Conservation (phyloP, 1,140 invertebrate species). For the Bemisia tabaci region DNA sequence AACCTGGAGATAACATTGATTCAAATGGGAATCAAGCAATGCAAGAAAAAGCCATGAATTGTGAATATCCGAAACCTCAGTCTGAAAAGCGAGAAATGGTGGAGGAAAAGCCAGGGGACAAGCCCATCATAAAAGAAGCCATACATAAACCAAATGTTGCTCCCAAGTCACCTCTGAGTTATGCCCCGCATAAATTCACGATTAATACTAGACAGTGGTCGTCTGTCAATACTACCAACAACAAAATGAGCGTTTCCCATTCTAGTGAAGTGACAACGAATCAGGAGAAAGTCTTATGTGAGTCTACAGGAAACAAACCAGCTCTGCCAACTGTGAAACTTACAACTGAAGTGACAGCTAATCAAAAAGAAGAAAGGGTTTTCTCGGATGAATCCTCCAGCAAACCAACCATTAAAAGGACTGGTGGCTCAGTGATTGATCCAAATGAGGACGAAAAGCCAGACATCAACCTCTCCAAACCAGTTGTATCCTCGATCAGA, state of each 20-base stretch:
- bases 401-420: too few relatives aligned
- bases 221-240: not conserved
- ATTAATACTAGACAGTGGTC: not conserved
- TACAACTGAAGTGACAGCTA: too few relatives aligned
- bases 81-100: not conserved
- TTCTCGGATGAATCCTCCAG: not conserved
- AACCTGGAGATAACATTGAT: not conserved
- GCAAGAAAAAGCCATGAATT: not conserved
- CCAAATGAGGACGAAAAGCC: too few relatives aligned
- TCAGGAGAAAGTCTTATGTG: too few relatives aligned
- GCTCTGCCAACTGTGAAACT: too few relatives aligned
- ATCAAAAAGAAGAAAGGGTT: not conserved
- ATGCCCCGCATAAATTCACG: not conserved
- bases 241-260: not conserved
- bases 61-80: not conserved
- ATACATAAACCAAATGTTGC: not conserved
- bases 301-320: too few relatives aligned
- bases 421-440: too few relatives aligned
- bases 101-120: not conserved
- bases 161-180: not conserved
- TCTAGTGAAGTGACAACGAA: not conserved
- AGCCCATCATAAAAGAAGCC: not conserved
- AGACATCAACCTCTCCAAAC: too few relatives aligned
- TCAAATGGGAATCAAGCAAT: not conserved
- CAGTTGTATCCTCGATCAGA: too few relatives aligned